Conservation (phyloP, 1,140 invertebrate genomes). For the Parasteatoda tepidariorum region DNA sequence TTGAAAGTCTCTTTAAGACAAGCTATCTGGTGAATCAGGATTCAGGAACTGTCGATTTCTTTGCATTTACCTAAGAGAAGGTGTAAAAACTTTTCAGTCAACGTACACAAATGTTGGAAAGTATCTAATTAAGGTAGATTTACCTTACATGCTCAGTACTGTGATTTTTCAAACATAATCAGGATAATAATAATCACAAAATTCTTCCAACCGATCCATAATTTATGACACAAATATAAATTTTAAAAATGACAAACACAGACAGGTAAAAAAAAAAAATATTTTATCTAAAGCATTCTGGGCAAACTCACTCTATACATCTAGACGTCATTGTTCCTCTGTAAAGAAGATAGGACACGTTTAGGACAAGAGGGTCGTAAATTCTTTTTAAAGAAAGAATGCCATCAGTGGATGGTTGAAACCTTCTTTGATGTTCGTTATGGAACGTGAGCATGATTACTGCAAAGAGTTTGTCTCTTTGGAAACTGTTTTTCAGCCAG, state of each 20-base stretch:
- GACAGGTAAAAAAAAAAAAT: conserved; percentile 13
- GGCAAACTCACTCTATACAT: background rate
- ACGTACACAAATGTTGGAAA: no score
- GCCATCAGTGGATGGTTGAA: conserved; percentile 27
- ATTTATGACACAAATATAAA: conserved; percentile 26
- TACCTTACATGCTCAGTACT: no score
- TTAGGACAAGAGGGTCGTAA: conserved; percentile 40
- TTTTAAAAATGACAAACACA: background rate
- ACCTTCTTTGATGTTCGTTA: conserved; percentile 19
- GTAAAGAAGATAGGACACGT: conserved; percentile 25
- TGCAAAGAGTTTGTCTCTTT: background rate
- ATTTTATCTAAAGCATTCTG: background rate
- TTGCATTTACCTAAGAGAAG: no score
- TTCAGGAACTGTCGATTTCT: no score
- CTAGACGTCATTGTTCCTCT: conserved; percentile 36
- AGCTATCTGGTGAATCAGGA: no score
- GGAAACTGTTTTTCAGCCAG: background rate
- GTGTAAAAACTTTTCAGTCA: no score
- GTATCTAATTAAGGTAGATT: no score
- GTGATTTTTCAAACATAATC: no score
- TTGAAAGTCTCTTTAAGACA: no score
- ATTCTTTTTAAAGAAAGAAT: conserved; percentile 32
- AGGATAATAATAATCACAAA: background rate
- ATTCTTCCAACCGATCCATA: background rate
- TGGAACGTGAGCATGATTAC: conserved; percentile 38